Evolutionary conservation across 92 coral and sea anemone species (phyloP), one percentile per base, ranked within the genome.

Genomic region (Heteractis magnifica): DNA sequence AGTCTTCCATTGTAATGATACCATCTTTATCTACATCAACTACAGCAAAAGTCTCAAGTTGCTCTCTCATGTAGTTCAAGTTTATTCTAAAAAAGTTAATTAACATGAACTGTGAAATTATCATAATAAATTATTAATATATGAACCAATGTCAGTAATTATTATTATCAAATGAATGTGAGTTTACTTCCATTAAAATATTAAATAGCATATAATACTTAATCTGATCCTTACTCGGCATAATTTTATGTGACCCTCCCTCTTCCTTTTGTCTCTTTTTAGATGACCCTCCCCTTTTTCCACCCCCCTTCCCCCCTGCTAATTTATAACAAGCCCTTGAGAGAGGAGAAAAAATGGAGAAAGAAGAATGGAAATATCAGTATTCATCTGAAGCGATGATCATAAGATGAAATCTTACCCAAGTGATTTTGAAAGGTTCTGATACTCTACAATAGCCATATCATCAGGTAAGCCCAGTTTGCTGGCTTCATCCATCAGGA

Each of bases 21-120:
- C 94, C 94, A 78, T 91, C 94, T 74, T 87, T 81, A 78, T 91
- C 88, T 6, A 85, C 44, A 34, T 91, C 94, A 41, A 91, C 52
- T 20, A 52, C 72, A 8, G 87, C 91, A 81, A 91, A 91, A 62
- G 77, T 85, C 77, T 62, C 75, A 15, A 91, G 85, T 11, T 79
- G 89, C 52, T 83, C 91, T 51, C 84, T 91, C 76, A 85, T 89
- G 78, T 75, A 64, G 62, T 91, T 91, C 58, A 91, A 51, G 76
- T 88, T 87, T 50, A 88, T 26, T 73, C 94, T 91, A 34, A 34
- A 34, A 34, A 34, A 34, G 44, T 34, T 34, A 34, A 34, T 34
- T n/a, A n/a, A 52, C 15, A 74, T 9, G 3, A 18, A 62, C 44
- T 34, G 44, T 34, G 44, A 34, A 34, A 34, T 34, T 34, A 34